Conservation (phyloP, 2,113 vertebrate genomes). For the Pandion haliaetus region DNA sequence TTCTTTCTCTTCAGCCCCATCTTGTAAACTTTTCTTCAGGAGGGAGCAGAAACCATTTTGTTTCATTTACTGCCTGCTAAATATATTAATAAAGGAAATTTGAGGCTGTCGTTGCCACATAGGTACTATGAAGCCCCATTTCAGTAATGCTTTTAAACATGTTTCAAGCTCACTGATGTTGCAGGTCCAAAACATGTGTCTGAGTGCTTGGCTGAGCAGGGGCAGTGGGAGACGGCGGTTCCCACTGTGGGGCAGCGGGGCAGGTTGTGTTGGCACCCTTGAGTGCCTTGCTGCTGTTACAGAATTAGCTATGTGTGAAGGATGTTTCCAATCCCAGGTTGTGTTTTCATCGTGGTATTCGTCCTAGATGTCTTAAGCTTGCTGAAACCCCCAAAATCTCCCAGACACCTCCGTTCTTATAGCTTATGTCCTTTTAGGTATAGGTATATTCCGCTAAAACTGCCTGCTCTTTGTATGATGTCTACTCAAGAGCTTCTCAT, state of each 20-base stretch:
- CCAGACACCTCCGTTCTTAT: neutral
- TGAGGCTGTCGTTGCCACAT: neutral
- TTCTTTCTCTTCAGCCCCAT: neutral
- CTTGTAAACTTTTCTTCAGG: neutral
- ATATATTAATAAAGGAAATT: neutral
- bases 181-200: neutral
- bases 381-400: neutral
- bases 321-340: neutral
- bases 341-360: neutral
- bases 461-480: neutral
- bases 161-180: neutral
- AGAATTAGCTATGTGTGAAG: neutral
- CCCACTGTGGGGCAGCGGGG: neutral
- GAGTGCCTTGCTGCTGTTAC: neutral
- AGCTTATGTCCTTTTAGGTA: neutral
- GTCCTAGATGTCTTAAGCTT: neutral
- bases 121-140: neutral
- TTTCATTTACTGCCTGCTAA: neutral
- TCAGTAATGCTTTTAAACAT: neutral
- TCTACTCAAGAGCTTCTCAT: neutral
- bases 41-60: neutral
- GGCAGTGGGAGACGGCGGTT: accelerated
- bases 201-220: neutral
- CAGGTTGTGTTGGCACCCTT: neutral
- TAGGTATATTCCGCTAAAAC: neutral